Percentiles rank a stretch among this genome's conserved stretches.
phyloP scores from a whole-genome alignment of 2,888 invertebrate genomes.

The Tubiluchus corallicola region DNA sequence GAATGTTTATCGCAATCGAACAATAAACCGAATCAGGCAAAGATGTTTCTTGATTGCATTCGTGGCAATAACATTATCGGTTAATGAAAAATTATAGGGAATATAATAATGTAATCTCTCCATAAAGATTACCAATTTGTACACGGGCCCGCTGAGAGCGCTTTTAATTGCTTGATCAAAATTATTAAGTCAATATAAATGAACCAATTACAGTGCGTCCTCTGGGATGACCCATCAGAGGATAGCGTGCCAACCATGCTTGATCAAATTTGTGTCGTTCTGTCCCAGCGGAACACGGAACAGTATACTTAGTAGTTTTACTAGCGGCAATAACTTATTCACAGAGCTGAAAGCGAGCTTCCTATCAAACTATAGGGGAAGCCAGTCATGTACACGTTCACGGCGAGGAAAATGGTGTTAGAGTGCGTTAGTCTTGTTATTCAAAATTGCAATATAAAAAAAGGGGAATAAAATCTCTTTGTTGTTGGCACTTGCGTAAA shows the following conservation, averaged over 20 bases:
- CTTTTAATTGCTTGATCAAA: constrained; percentile 3
- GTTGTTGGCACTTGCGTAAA: no score
- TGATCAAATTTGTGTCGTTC: neutral
- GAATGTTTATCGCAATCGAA: no score
- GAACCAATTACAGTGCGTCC: neutral
- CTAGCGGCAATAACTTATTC: no score
- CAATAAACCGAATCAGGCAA: neutral
- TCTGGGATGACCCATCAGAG: neutral
- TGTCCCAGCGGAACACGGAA: no score
- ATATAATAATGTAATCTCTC: constrained; percentile 1
- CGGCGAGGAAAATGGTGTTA: no score
- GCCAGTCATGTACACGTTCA: no score
- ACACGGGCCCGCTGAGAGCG: neutral
- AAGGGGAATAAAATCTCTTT: no score
- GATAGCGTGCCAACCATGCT: neutral
- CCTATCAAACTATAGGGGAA: no score
- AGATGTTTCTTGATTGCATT: constrained; percentile 1
- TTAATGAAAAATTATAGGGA: neutral
- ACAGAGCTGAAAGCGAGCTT: no score
- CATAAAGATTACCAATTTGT: constrained; percentile 3
- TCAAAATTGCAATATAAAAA: no score
- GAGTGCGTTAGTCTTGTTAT: no score
- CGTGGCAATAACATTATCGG: neutral
- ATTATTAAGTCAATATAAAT: constrained; percentile 3
- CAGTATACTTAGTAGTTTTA: no score